These are phyloP conservation scores for Eubasilissa splendida DNA, from an alignment of 2,888 invertebrate genomes.

Conservation along the genomic window DNA sequence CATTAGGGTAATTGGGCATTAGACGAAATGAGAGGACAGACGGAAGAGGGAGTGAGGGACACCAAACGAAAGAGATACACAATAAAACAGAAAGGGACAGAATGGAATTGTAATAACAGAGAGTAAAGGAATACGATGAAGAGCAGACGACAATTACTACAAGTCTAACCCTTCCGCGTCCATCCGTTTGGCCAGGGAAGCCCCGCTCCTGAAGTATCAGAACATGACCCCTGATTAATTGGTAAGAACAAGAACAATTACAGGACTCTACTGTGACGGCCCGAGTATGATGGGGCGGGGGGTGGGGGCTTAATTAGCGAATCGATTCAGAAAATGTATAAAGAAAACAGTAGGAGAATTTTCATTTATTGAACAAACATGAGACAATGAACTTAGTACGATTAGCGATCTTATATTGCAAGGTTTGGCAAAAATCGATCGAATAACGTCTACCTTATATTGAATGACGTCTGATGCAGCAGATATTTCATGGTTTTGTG, in stretches of 20 bases:
- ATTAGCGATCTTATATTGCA: no score
- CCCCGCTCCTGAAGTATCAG: constrained; percentile 31
- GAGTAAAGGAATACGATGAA: constrained; percentile 30
- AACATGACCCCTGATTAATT: constrained; percentile 56
- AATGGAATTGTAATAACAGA: constrained; percentile 10
- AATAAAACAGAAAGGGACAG: constrained; percentile 24
- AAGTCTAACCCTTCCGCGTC: constrained; percentile 42
- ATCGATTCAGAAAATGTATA: constrained; percentile 34
- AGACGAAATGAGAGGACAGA: constrained; percentile 58
- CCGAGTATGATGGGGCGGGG: neutral
- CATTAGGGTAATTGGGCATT: constrained; percentile 59
- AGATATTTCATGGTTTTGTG: no score
- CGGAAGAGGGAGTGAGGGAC: constrained; percentile 19
- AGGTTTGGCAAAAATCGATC: no score
- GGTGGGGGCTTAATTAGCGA: constrained; percentile 45
- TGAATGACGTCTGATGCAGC: no score
- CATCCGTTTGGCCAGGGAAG: constrained; percentile 34
- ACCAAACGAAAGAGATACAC: constrained; percentile 32
- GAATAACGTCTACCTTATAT: no score
- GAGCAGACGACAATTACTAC: constrained; percentile 46
- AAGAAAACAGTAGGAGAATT: constrained; percentile 38
- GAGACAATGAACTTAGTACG: no score
- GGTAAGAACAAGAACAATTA: constrained; percentile 57
- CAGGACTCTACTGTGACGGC: constrained; percentile 44
- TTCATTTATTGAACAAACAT: constrained; percentile 36